phyloP scores from a whole-genome alignment of 1,140 invertebrate species.

The Leptonema lineaticorne region DNA sequence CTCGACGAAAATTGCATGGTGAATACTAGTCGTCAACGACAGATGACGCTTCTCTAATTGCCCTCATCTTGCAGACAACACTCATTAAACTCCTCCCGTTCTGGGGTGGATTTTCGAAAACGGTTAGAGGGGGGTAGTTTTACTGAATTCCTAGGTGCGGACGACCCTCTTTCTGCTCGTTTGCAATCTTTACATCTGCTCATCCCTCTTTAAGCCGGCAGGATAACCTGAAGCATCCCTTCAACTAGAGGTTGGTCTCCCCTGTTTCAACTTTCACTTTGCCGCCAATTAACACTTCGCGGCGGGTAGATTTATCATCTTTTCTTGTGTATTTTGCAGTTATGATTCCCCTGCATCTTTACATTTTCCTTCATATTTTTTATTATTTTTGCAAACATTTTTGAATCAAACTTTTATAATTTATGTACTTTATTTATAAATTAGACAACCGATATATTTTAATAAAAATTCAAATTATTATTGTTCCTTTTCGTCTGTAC shows the following conservation, averaged over 20 bases:
- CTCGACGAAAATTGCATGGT: background rate
- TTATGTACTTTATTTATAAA: no score
- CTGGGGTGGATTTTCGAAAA: background rate
- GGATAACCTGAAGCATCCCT: background rate
- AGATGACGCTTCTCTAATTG: conserved; percentile 28
- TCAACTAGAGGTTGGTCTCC: no score
- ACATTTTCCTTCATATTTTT: no score
- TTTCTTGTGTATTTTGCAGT: background rate
- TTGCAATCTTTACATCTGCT: background rate
- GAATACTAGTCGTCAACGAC: conserved; percentile 5
- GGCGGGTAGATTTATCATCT: conserved; percentile 13
- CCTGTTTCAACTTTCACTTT: conserved; percentile 25
- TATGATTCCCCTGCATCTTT: background rate
- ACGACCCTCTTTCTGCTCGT: background rate
- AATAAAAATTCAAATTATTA: no score
- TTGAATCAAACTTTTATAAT: no score
- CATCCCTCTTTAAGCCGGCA: background rate
- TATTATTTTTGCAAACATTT: no score
- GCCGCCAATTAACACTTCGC: conserved; percentile 21
- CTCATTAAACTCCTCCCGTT: background rate
- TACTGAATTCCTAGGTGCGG: no score
- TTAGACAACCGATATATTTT: no score
- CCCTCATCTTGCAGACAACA: conserved; percentile 14
- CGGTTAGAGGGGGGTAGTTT: no score
- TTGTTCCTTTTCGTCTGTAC: no score